phyloP scores from a whole-genome alignment of 1,140 invertebrate genomes.

The Dendroctonus ponderosae region DNA sequence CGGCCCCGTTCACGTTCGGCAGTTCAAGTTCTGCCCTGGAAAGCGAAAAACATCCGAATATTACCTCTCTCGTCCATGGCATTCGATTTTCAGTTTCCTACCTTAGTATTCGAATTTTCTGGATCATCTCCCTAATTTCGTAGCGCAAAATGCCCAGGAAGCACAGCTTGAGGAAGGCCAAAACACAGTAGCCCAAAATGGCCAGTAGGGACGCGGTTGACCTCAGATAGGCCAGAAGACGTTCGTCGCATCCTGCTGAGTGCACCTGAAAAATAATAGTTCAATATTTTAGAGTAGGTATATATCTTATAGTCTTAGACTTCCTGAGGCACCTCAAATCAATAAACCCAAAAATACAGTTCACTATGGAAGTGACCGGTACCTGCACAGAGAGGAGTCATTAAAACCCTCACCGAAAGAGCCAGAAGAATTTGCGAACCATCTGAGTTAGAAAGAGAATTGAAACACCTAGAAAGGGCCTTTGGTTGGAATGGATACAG shows the following conservation, averaged over 20 bases:
- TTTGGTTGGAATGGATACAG: too few species aligned
- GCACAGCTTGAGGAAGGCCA: constrained; percentile 85
- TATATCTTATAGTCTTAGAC: too few species aligned
- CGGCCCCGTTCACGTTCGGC: constrained; percentile 47
- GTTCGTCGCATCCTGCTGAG: constrained; percentile 65
- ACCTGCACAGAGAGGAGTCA: too few species aligned
- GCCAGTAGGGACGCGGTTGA: constrained; percentile 78
- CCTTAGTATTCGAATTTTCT: constrained; percentile 71
- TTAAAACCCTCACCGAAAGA: too few species aligned
- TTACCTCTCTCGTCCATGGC: too few species aligned
- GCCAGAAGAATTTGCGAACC: too few species aligned
- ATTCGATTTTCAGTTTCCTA: not conserved
- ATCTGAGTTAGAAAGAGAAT: too few species aligned
- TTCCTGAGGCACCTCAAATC: too few species aligned
- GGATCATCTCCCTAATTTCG: constrained; percentile 86
- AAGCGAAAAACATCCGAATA: not conserved
- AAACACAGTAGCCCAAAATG: constrained; percentile 84
- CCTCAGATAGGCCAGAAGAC: constrained; percentile 69
- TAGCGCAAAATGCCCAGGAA: constrained; percentile 84
- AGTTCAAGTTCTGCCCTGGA: constrained; percentile 54
- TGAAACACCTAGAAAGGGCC: too few species aligned
- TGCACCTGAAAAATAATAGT: constrained; percentile 26
- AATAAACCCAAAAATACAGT: too few species aligned
- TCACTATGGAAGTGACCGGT: too few species aligned
- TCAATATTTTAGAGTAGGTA: too few species aligned